A percentile compares a stretch with the other conserved stretches of the same genome.
Conservation (phyloP, 2,888 invertebrate species). For the Chrysodeixis includens region DNA sequence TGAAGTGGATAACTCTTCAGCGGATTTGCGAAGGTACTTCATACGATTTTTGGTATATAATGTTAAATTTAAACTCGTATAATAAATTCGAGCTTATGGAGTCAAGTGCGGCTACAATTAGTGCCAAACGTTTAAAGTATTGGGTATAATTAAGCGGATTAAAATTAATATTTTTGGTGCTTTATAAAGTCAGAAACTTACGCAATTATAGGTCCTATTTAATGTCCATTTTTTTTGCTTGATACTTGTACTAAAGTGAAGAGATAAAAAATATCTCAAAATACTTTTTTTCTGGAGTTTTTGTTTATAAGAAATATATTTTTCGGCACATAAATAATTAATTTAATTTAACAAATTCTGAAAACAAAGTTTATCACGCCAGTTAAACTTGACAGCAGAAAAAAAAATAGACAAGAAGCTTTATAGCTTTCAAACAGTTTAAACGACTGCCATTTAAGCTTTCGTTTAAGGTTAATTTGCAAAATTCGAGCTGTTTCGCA, state of each 20-base stretch:
- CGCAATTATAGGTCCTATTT: too few relatives aligned
- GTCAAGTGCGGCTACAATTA: slow-evolving; percentile 1
- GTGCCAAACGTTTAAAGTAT: slow-evolving; percentile 3
- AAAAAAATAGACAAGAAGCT: neutral
- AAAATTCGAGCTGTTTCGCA: slow-evolving; percentile 6
- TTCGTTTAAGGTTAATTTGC: slow-evolving; percentile 21
- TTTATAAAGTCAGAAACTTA: neutral
- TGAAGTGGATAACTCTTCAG: neutral
- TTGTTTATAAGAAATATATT: too few relatives aligned
- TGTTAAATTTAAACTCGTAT: neutral
- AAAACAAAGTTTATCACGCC: too few relatives aligned
- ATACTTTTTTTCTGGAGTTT: too few relatives aligned
- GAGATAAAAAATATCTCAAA: too few relatives aligned
- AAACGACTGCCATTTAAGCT: slow-evolving; percentile 21
- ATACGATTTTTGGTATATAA: neutral
- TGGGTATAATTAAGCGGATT: neutral
- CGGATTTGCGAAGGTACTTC: neutral
- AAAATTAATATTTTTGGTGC: neutral
- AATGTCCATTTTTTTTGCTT: too few relatives aligned
- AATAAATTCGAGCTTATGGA: slow-evolving; percentile 14
- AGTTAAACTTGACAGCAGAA: neutral
- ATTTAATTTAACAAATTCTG: too few relatives aligned
- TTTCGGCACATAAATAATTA: too few relatives aligned
- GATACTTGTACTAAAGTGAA: too few relatives aligned
- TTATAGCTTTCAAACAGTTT: neutral